Base-by-base conservation (phyloP, 2,888 invertebrate species). In the Apoderus coryli region DNA sequence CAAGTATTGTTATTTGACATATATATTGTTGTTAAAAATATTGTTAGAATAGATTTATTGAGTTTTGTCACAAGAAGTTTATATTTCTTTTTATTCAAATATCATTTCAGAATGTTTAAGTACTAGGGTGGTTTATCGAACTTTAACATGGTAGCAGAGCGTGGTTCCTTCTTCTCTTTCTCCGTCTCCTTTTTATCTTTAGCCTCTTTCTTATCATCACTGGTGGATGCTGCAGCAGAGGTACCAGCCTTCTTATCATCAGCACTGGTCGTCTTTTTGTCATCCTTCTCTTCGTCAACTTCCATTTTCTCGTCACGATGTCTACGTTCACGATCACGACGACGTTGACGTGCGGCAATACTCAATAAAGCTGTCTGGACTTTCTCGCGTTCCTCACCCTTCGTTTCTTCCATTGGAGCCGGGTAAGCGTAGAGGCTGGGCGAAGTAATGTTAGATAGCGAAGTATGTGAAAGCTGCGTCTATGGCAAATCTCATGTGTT, bases 351-450 rank as follows among this genome's bases (percentile, higher is more conserved):
- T 1, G 92, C 93, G 0, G 96, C 95, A 49, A 95, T 95, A 50
- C 92, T 92, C 27, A 98, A 67, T 2, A 98, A 89, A 2, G 96
- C 98, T 4, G 96, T 96, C 35, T 93, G 90, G 3, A 98, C 93
- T 52, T 96, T 89, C 57, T 98, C 96, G 16, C 89, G 76, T 56
- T 92, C 90, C 53, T 95, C 93, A 22, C 93, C 88, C 63, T 96
- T 96, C 65, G 98, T 96, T 56, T 96, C 95, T 61, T 98, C 96
- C 32, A 98, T 61, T 0, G 93, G 79, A 5, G 96, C 86, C 1
- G 96, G 95, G 53, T 99, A 99, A 0, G 95, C 96, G 54, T 86
- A 99, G 12, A 82, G 65, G 2, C 92, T 92, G 4, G 96, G 95
- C 50, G n/a, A n/a, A n/a, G n/a, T n/a, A n/a, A n/a, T n/a, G n/a